Evolutionary conservation across 2,113 vertebrate species (phyloP).

Genomic region (Donacobius atricapilla): DNA sequence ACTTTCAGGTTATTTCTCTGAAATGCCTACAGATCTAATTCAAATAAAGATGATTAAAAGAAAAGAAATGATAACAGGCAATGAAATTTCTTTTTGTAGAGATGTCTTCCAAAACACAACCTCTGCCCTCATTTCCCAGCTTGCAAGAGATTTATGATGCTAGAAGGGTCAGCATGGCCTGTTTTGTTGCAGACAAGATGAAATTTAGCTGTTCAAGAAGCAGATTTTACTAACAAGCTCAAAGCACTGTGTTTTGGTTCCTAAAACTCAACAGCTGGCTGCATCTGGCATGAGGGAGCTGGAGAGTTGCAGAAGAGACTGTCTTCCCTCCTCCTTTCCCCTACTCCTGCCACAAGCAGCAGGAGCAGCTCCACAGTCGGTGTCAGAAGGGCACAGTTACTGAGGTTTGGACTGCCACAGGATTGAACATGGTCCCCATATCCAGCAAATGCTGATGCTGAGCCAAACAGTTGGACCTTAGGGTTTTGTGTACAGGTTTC

Average conservation of each 20-base stretch:
- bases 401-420: background rate
- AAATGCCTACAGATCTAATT: background rate
- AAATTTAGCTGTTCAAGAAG: background rate
- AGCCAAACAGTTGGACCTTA: background rate
- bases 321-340: background rate
- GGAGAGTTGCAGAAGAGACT: background rate
- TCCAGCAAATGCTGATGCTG: background rate
- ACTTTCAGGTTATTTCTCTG: background rate
- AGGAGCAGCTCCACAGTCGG: accelerated
- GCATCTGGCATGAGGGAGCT: background rate
- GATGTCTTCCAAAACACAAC: background rate
- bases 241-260: background rate
- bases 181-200: background rate
- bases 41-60: background rate
- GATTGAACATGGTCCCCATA: accelerated
- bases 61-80: background rate
- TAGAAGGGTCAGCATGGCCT: background rate
- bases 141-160: background rate
- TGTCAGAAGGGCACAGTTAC: background rate
- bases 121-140: background rate
- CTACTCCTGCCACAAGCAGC: background rate
- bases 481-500: background rate
- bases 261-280: background rate
- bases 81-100: background rate
- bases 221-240: background rate